phyloP scores from a whole-genome alignment of 2,113 vertebrate species.

The Bubo scandiacus region DNA sequence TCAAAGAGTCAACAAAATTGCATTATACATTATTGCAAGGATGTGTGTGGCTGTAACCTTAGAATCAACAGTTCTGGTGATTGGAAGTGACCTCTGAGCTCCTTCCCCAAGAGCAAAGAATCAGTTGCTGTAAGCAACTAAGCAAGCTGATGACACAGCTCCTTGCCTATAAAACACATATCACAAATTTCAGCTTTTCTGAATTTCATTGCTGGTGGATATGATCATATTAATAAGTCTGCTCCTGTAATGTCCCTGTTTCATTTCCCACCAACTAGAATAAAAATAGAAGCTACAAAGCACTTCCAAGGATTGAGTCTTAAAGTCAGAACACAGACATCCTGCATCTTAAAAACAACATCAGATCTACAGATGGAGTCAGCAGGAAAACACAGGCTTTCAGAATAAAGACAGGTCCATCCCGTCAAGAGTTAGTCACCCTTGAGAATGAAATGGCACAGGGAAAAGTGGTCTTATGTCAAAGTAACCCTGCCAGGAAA shows the following conservation, averaged over 20 bases:
- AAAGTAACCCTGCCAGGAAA: neutral
- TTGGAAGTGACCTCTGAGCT: neutral
- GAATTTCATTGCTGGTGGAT: neutral
- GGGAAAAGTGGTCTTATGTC: neutral
- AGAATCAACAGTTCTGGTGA: neutral
- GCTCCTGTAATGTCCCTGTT: neutral
- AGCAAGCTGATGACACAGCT: neutral
- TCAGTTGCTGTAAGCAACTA: neutral
- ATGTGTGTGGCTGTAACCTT: neutral
- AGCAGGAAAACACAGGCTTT: neutral
- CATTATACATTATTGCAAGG: neutral
- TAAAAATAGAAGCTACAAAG: neutral
- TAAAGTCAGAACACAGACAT: neutral
- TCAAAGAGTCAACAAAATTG: neutral
- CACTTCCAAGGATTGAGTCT: neutral
- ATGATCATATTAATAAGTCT: neutral
- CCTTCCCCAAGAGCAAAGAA: neutral
- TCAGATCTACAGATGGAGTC: neutral
- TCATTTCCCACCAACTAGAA: neutral
- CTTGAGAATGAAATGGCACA: neutral
- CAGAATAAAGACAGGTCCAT: neutral
- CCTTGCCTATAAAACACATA: fast-evolving
- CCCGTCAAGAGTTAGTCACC: neutral
- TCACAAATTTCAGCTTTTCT: neutral
- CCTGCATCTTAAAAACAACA: neutral